Conservation (phyloP, 2,113 vertebrate species). For the Argyrosomus japonicus region DNA sequence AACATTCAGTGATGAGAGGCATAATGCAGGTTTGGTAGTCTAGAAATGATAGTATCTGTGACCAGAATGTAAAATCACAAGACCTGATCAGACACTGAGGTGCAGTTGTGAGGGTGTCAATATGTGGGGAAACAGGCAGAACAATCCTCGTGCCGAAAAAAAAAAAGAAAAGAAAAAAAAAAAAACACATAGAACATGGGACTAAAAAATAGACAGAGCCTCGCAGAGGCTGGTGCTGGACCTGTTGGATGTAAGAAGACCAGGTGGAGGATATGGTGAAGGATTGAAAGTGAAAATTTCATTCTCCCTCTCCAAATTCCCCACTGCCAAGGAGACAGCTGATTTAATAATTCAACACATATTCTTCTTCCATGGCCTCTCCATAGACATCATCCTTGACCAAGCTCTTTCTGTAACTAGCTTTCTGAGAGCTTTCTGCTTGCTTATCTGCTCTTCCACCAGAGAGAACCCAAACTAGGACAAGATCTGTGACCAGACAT, state of each 20-base stretch:
- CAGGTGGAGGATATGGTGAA: background rate
- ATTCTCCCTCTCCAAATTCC: background rate
- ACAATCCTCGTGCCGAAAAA: background rate
- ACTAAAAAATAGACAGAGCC: background rate
- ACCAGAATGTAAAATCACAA: slow-evolving; percentile 3
- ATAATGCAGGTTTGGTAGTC: background rate
- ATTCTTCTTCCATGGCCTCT: slow-evolving; percentile 13
- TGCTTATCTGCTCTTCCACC: background rate
- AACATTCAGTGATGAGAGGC: slow-evolving; percentile 9
- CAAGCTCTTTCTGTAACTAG: background rate
- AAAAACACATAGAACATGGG: too few species aligned
- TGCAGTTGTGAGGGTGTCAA: background rate
- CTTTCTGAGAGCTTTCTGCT: slow-evolving; percentile 8
- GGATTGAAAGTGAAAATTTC: background rate
- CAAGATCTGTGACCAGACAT: background rate
- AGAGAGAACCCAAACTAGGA: slow-evolving; percentile 12
- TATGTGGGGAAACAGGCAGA: background rate
- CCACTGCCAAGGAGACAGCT: slow-evolving; percentile 6
- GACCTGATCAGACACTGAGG: slow-evolving; percentile 14
- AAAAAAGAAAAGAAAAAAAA: background rate
- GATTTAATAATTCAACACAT: slow-evolving; percentile 27
- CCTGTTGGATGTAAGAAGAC: background rate
- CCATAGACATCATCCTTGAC: slow-evolving; percentile 6
- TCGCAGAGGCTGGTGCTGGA: background rate
- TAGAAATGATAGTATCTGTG: background rate